Evolutionary conservation across 2,888 invertebrate genomes (phyloP).

Genomic region (Neoitamus cyanurus): DNA sequence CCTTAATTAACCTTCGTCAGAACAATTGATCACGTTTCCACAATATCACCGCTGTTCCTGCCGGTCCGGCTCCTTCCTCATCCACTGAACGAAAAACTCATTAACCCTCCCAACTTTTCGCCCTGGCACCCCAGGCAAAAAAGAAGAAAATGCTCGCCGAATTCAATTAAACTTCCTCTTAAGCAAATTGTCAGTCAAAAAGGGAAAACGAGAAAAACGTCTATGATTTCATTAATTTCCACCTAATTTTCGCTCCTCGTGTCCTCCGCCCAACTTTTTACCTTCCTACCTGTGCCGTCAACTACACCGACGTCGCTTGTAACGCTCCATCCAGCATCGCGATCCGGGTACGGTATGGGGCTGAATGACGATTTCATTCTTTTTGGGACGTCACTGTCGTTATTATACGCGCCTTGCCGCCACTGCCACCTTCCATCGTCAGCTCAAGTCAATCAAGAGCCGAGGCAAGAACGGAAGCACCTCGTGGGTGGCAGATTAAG

Average conservation of each 20-base stretch:
- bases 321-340: background rate
- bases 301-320: background rate
- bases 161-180: conserved; percentile 27
- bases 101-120: background rate
- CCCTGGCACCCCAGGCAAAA: background rate
- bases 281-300: background rate
- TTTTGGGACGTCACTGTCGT: background rate
- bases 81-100: background rate
- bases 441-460: background rate
- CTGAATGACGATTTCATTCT: background rate
- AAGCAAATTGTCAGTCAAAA: conserved; percentile 14
- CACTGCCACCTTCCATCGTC: background rate
- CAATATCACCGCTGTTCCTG: background rate
- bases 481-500: background rate
- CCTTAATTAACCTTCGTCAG: background rate
- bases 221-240: conserved; percentile 5
- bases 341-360: background rate
- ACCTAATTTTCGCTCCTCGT: background rate
- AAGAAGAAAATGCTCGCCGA: background rate
- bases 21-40: background rate
- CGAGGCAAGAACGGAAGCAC: background rate
- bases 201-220: conserved; percentile 8
- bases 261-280: background rate
- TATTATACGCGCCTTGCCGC: background rate
- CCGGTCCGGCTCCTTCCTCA: background rate